Conservation (phyloP, 2,888 invertebrate genomes). For the Ophioninae sp. region DNA sequence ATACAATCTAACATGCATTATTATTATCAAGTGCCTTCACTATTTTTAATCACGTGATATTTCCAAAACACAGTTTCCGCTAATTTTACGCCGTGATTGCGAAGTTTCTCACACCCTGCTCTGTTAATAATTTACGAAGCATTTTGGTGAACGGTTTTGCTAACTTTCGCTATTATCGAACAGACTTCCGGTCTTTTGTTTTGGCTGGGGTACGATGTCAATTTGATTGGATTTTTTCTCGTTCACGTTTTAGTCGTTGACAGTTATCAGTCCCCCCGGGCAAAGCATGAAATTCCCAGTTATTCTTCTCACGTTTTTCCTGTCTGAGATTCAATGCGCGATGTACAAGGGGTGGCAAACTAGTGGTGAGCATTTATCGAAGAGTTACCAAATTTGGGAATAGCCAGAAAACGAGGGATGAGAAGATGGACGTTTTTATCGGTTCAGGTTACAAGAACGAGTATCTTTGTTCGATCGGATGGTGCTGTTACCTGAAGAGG, state of each 20-base stretch:
- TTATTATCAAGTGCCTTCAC: too few species aligned
- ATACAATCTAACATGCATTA: too few species aligned
- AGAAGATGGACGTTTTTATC: neutral
- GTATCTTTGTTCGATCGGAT: conserved; percentile 59
- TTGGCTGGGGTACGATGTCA: neutral
- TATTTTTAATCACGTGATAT: too few species aligned
- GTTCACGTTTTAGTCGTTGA: conserved; percentile 5
- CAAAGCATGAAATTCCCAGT: conserved; percentile 64
- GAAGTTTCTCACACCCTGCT: too few species aligned
- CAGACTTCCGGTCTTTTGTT: conserved; percentile 10
- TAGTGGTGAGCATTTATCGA: conserved; percentile 31
- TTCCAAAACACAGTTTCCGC: too few species aligned
- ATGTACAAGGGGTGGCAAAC: conserved; percentile 38
- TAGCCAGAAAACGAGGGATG: neutral
- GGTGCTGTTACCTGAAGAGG: conserved; percentile 70
- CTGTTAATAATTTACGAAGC: too few species aligned
- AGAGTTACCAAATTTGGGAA: neutral
- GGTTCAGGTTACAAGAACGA: conserved; percentile 49
- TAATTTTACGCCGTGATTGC: too few species aligned
- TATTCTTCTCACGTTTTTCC: conserved; percentile 32
- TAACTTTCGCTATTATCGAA: too few species aligned
- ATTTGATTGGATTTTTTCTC: conserved; percentile 10
- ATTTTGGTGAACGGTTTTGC: too few species aligned
- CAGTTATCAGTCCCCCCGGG: conserved; percentile 13
- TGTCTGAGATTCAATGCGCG: conserved; percentile 32